These are phyloP conservation scores for Ormyrus pomaceus DNA, from an alignment of 2,888 invertebrate species.

Conservation along the genomic window DNA sequence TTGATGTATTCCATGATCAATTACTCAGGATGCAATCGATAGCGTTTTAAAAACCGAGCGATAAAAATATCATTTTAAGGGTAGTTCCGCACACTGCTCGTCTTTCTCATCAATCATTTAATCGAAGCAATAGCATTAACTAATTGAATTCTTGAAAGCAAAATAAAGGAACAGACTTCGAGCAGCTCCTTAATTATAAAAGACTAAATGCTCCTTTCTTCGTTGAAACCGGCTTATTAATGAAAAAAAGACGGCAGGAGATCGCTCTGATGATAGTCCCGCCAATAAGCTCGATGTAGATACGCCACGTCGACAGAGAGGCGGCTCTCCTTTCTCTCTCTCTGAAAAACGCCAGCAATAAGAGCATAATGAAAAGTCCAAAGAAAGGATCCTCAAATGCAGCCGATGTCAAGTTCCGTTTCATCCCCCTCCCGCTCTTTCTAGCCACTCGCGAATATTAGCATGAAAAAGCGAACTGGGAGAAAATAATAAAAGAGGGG, in stretches of 20 bases:
- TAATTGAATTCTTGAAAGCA: not conserved
- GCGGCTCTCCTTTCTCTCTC: not conserved
- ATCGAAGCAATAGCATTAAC: not conserved
- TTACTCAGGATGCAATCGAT: not conserved
- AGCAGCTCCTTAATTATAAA: not conserved
- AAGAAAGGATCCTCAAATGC: constrained; percentile 42
- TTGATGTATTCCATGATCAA: constrained; percentile 36
- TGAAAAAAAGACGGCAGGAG: not conserved
- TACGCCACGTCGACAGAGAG: not conserved
- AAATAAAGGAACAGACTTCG: not conserved
- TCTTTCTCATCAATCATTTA: not conserved
- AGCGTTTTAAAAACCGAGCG: not conserved
- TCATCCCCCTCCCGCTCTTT: not conserved
- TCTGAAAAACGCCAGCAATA: constrained; percentile 42
- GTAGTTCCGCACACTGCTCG: not conserved
- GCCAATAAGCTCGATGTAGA: constrained; percentile 38
- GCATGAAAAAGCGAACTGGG: constrained; percentile 50
- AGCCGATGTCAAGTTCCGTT: constrained; percentile 42
- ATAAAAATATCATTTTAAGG: not conserved
- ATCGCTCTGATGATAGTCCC: constrained; percentile 5
- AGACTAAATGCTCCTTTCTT: not conserved
- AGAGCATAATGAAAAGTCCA: constrained; percentile 47
- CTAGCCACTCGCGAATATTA: constrained; percentile 55
- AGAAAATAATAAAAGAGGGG: constrained; percentile 51
- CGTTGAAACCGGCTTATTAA: not conserved